Conservation (phyloP, 2,113 vertebrate species). For the Gulo gulo region DNA sequence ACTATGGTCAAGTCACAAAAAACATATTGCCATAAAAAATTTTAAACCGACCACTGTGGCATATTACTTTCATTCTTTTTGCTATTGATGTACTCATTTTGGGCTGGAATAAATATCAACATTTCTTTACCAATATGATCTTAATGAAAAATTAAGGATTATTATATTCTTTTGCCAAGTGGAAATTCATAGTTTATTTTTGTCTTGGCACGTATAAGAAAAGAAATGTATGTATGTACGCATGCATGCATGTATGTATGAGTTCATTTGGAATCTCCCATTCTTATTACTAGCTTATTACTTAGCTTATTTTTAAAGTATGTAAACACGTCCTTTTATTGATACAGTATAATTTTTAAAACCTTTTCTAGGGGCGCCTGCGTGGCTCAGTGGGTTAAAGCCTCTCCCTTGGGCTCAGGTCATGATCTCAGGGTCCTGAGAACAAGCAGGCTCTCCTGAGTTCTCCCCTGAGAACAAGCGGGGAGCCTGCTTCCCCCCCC, state of each 20-base stretch:
- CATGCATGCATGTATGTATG: not conserved
- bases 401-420: no score
- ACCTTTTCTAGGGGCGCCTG: no score
- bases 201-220: not conserved
- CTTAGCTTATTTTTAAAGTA: not conserved
- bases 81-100: not conserved
- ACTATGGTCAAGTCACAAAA: not conserved
- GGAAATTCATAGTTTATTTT: not conserved
- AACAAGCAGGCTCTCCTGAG: no score
- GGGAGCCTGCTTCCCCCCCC: no score
- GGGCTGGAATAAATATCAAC: not conserved
- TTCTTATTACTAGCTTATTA: not conserved
- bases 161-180: not conserved
- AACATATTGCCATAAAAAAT: not conserved
- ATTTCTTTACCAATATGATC: not conserved
- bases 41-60: not conserved
- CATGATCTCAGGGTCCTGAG: no score
- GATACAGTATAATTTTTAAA: not conserved
- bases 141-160: constrained; percentile 33
- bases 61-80: not conserved
- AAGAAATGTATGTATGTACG: not conserved
- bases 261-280: not conserved
- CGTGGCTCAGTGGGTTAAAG: no score
- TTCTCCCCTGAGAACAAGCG: no score
- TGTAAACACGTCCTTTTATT: not conserved